A percentile compares a stretch with the other conserved stretches of the same genome.
Conservation (phyloP, 2,888 invertebrate genomes). For the Mycalesis mineus region DNA sequence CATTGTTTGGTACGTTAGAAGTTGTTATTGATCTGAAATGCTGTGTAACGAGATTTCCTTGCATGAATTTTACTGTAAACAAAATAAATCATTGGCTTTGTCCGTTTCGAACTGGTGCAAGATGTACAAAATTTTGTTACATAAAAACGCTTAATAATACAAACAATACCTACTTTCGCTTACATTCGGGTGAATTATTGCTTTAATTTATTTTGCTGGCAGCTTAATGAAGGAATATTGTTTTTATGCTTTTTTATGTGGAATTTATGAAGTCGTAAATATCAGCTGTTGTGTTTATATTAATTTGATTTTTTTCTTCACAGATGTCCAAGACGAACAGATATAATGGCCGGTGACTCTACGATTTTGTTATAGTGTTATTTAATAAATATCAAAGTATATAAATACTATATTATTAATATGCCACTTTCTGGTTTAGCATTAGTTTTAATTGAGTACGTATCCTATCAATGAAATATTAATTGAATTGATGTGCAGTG, state of each 20-base stretch:
- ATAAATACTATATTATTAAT: constrained; percentile 15
- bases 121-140: constrained; percentile 13
- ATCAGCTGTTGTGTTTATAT: constrained; percentile 19
- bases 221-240: constrained; percentile 8
- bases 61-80: constrained; percentile 63
- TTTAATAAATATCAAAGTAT: constrained; percentile 15
- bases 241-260: constrained; percentile 22
- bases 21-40: constrained; percentile 25
- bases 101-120: constrained; percentile 13
- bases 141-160: constrained; percentile 22
- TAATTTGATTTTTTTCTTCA: constrained; percentile 76
- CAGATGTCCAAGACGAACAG: constrained; percentile 87
- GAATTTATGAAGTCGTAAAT: constrained; percentile 9
- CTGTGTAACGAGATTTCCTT: constrained; percentile 74
- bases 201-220: constrained; percentile 20
- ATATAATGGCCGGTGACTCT: constrained; percentile 76
- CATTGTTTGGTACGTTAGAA: constrained; percentile 13
- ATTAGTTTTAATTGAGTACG: too few relatives aligned
- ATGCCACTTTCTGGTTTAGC: not conserved
- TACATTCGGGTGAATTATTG: constrained; percentile 10
- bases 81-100: constrained; percentile 18
- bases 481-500: too few relatives aligned
- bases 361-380: constrained; percentile 30
- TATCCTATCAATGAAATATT: too few relatives aligned
- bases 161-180: constrained; percentile 19